A percentile compares a stretch with the other conserved stretches of the same genome.
phyloP scores from a whole-genome alignment of 2,113 vertebrate genomes.

The Suncus etruscus region DNA sequence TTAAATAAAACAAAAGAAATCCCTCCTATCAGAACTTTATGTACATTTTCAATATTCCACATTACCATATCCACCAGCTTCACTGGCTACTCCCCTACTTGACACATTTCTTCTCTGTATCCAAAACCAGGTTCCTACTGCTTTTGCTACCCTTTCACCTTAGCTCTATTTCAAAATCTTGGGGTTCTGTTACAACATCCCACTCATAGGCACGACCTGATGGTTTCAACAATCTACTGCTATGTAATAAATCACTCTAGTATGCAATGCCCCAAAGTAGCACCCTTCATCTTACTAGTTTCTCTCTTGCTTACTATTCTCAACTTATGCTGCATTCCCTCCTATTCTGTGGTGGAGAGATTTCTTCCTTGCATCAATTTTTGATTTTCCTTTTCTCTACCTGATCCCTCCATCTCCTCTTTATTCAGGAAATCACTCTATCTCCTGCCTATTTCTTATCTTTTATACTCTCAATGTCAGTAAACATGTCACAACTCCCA shows the following conservation, averaged over 20 bases:
- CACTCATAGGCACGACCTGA: neutral
- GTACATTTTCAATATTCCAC: neutral
- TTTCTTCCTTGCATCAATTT: slow-evolving; percentile 17
- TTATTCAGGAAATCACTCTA: too few species aligned
- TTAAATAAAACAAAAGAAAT: too few species aligned
- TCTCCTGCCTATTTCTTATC: too few species aligned
- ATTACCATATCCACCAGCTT: neutral
- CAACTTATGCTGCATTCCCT: neutral
- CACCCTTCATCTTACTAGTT: neutral
- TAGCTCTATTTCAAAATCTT: neutral
- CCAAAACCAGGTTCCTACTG: neutral
- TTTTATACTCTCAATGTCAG: too few species aligned
- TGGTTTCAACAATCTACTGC: neutral
- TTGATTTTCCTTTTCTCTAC: slow-evolving; percentile 6
- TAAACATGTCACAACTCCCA: neutral
- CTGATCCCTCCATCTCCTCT: neutral
- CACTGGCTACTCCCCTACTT: neutral
- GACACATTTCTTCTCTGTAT: neutral
- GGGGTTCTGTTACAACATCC: neutral
- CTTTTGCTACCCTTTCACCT: neutral
- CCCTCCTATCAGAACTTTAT: too few species aligned
- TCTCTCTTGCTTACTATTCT: neutral
- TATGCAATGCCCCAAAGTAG: neutral
- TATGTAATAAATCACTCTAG: neutral
- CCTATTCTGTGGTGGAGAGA: neutral